Evolutionary conservation across 2,797 vertebrate genomes (phyloP).

Genomic region (Diplodus sargus): DNA sequence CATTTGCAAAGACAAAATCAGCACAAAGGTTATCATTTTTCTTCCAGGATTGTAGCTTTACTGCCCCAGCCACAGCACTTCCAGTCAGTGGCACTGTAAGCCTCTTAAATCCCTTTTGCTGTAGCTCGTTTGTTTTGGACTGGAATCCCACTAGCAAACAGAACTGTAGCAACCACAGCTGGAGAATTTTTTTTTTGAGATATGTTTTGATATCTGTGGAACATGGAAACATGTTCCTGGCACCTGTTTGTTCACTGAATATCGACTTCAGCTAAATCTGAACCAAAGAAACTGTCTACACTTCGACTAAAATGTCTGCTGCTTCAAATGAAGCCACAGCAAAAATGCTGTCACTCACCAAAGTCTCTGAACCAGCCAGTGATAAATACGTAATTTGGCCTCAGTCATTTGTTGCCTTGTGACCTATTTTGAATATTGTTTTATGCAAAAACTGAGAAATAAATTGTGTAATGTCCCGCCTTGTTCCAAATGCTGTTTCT

Average conservation of each 20-base stretch:
- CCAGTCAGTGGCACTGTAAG: constrained; percentile 7
- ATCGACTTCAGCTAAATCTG: constrained; percentile 3
- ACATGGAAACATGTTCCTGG: constrained; percentile 3
- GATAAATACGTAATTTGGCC: constrained; percentile 13
- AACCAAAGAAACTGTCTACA: not conserved
- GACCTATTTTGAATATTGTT: constrained; percentile 14
- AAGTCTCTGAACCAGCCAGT: not conserved
- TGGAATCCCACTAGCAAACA: not conserved
- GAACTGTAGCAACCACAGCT: constrained; percentile 7
- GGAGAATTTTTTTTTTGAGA: constrained; percentile 1
- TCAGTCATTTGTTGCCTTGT: constrained; percentile 4
- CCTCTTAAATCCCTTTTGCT: not conserved
- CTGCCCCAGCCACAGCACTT: not conserved
- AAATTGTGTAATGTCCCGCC: not conserved
- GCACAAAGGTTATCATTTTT: not conserved
- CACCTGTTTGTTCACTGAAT: constrained; percentile 3
- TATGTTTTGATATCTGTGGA: constrained; percentile 17
- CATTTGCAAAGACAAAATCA: constrained; percentile 5
- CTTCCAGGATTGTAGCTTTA: constrained; percentile 9
- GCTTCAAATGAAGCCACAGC: not conserved
- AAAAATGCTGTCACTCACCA: not conserved
- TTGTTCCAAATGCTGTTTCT: constrained; percentile 14
- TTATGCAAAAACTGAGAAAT: constrained; percentile 12
- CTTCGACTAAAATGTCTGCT: not conserved
- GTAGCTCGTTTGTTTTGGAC: constrained; percentile 9